These are phyloP conservation scores for Thalassophryne amazonica DNA, from an alignment of 2,797 vertebrate genomes.

Conservation along the genomic window DNA sequence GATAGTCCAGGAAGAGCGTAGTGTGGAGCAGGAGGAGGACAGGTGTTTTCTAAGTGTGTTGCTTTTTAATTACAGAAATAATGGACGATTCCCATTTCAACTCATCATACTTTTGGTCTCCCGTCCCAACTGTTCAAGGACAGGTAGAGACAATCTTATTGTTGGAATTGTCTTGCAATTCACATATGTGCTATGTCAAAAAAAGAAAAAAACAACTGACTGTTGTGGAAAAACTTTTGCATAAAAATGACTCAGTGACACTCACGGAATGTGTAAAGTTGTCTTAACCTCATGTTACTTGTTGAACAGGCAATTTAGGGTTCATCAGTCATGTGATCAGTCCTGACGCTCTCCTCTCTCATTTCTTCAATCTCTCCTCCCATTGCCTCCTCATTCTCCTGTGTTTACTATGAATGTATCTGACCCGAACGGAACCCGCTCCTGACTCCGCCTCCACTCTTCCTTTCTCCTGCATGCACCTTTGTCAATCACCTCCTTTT, in stretches of 20 bases:
- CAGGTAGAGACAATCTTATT: slow-evolving; percentile 88
- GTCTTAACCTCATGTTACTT: slow-evolving; percentile 13
- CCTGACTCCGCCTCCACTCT: neutral
- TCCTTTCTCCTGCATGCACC: neutral
- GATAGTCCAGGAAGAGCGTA: slow-evolving; percentile 7
- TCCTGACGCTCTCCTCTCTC: slow-evolving; percentile 56
- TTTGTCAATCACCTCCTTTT: neutral
- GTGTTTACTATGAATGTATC: neutral
- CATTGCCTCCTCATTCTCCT: neutral
- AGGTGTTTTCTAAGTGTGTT: slow-evolving; percentile 80
- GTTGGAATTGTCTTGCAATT: slow-evolving; percentile 75
- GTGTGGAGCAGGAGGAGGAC: slow-evolving; percentile 43
- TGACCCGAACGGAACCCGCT: neutral
- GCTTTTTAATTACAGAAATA: slow-evolving; percentile 87
- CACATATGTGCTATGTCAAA: slow-evolving; percentile 48
- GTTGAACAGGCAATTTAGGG: slow-evolving; percentile 2
- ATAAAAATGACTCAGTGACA: slow-evolving; percentile 16
- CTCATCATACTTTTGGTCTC: slow-evolving; percentile 99
- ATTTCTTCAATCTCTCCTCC: slow-evolving; percentile 37
- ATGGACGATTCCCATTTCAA: slow-evolving; percentile 99
- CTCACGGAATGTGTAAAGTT: slow-evolving; percentile 17
- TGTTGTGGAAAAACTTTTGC: slow-evolving; percentile 24
- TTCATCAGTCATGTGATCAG: slow-evolving; percentile 36
- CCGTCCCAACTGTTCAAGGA: slow-evolving; percentile 96
- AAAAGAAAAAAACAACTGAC: slow-evolving; percentile 6